Evolutionary conservation across 64 coral and sea anemone genomes (phyloP).

Genomic region (Astreopora myriophthalma): DNA sequence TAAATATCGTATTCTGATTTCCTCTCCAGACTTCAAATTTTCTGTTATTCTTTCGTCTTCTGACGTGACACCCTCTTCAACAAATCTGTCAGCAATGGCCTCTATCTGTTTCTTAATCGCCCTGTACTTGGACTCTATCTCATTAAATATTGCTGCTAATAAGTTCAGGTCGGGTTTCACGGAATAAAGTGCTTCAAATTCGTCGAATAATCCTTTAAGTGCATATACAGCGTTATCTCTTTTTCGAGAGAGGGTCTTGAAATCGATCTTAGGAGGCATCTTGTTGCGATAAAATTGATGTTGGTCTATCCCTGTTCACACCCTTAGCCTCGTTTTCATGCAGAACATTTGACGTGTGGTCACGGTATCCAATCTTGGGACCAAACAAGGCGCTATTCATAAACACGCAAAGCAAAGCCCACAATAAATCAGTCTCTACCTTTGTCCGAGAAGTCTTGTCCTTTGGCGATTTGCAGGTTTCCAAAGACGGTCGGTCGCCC

Average conservation of each 20-base stretch:
- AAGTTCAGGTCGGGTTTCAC: conserved; percentile 59
- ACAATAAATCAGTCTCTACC: background rate
- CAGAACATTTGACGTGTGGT: background rate
- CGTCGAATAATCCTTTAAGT: conserved; percentile 71
- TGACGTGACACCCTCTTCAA: conserved; percentile 57
- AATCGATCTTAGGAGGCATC: conserved; percentile 25
- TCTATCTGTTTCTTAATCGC: conserved; percentile 66
- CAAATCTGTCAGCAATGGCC: conserved; percentile 43
- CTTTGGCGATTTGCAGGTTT: background rate
- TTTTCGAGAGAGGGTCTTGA: background rate
- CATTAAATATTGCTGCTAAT: conserved; percentile 49
- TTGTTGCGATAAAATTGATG: background rate
- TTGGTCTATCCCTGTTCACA: background rate
- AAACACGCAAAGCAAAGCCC: background rate
- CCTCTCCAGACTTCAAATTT: conserved; percentile 57
- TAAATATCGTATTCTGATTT: too few relatives aligned
- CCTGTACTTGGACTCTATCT: conserved; percentile 60
- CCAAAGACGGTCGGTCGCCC: conserved; percentile 18
- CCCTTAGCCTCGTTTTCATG: conserved; percentile 34
- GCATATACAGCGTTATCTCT: conserved; percentile 25
- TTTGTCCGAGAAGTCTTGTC: background rate
- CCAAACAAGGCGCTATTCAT: background rate
- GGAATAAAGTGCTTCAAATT: conserved; percentile 68
- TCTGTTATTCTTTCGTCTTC: conserved; percentile 57
- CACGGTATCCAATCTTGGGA: background rate